Percentiles rank a stretch among this genome's conserved stretches.
Conservation (phyloP, 2,888 invertebrate genomes). For the Ptilodon capucinus region DNA sequence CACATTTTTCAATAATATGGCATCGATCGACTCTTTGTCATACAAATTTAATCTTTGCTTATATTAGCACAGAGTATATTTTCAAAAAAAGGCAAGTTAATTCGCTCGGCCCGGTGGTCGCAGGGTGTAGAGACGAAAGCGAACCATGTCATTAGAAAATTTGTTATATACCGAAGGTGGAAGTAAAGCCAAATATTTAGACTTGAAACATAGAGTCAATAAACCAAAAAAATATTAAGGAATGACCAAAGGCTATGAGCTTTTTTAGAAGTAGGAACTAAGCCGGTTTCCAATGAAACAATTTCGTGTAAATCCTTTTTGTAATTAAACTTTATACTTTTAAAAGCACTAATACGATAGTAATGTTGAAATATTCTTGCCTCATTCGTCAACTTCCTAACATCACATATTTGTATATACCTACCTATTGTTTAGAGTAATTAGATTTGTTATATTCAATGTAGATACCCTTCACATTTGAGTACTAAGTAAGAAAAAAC, state of each 20-base stretch:
- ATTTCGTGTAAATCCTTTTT: background rate
- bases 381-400: slow-evolving; percentile 59
- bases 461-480: slow-evolving; percentile 42
- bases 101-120: no score
- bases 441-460: slow-evolving; percentile 43
- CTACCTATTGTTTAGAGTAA: slow-evolving; percentile 44
- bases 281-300: slow-evolving; percentile 19
- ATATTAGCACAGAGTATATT: no score
- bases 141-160: slow-evolving; percentile 32
- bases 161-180: slow-evolving; percentile 17
- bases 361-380: slow-evolving; percentile 61
- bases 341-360: slow-evolving; percentile 32
- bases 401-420: slow-evolving; percentile 57
- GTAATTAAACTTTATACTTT: slow-evolving; percentile 7
- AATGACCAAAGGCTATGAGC: slow-evolving; percentile 79
- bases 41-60: no score
- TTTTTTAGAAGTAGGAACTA: slow-evolving; percentile 55
- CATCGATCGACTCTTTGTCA: no score
- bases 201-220: slow-evolving; percentile 52
- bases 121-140: slow-evolving; percentile 23
- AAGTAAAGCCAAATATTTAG: slow-evolving; percentile 65
- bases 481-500: slow-evolving; percentile 11
- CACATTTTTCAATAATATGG: no score
- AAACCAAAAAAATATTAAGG: slow-evolving; percentile 64
- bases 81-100: no score